A percentile compares a stretch with the other conserved stretches of the same genome.
phyloP scores from a whole-genome alignment of 1,140 invertebrate species.

The Rhagoletis pomonella region DNA sequence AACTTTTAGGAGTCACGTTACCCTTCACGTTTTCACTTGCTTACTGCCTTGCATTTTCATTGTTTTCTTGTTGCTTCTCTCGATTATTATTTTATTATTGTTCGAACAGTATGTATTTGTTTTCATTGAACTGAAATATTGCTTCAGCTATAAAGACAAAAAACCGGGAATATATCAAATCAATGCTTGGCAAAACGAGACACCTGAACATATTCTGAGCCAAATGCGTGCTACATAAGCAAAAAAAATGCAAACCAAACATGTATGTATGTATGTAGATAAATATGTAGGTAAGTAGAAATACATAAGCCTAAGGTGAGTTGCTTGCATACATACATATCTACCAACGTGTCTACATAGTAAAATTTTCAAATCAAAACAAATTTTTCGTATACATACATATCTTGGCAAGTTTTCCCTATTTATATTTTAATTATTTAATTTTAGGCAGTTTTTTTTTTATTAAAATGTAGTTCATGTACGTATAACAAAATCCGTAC shows the following conservation, averaged over 20 bases:
- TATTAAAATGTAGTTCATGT: too few relatives aligned
- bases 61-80: neutral
- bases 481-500: too few relatives aligned
- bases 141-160: neutral
- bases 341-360: too few relatives aligned
- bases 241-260: neutral
- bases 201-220: conserved; percentile 25
- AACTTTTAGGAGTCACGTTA: neutral
- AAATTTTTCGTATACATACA: too few relatives aligned
- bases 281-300: too few relatives aligned
- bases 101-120: neutral
- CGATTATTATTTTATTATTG: conserved; percentile 20
- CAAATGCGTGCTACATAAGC: neutral
- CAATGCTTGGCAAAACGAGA: neutral
- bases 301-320: too few relatives aligned
- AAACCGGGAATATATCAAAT: neutral
- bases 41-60: conserved; percentile 23
- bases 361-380: too few relatives aligned
- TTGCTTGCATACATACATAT: too few relatives aligned
- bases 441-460: too few relatives aligned
- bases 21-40: neutral
- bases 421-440: too few relatives aligned
- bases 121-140: conserved; percentile 6
- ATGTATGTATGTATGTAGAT: too few relatives aligned
- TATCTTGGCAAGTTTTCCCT: too few relatives aligned